Evolutionary conservation across 1,140 invertebrate genomes (phyloP), one percentile per base, ranked within the genome.

Genomic region (Penaeus chinensis): DNA sequence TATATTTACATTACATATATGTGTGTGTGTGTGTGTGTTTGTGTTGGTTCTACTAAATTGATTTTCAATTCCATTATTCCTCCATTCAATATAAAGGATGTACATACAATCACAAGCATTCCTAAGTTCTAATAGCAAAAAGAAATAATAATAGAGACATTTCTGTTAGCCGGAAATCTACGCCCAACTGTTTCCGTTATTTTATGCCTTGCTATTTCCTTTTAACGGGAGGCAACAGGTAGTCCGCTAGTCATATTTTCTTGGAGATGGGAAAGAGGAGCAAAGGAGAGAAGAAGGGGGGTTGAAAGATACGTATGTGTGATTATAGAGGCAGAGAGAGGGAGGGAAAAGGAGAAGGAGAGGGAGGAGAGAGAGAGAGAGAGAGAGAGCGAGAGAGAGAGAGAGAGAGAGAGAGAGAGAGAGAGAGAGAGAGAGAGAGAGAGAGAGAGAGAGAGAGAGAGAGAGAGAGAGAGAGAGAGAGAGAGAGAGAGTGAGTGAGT

Each of bases 291-390:
- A 61, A n/a, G 0, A 5, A 5, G n/a, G 27, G 3, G 32, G n/a
- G 74, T 76, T 11, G 47, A 42, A 22, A 42, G 27, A 22, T 42
- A 22, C 13, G 76, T 5, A 32, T 69, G 66, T 69, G 66, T 69
- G 20, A 24, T 19, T 54, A 69, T 60, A 82, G 62, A 82, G 80
- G 42, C 54, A 69, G 80, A 82, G 62, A 66, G 80, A 63, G 27
- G 42, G 80, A 63, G 80, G 24, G 62, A 37, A 32, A 66, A 13
- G 65, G 32, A 27, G 37, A 60, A 27, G 63, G 60, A 63, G 24
- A 61, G 19, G 37, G 62, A 66, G 61, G 37, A 62, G 65, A 42
- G 32, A 27, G 61, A 61, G 22, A 18, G n/a, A 81, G n/a, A 3
- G 61, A 16, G 2, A 22, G 18, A 37, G 62, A 24, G 24, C 0